phyloP scores from a whole-genome alignment of 2,888 invertebrate genomes.

The Tromatobia lineatoria region DNA sequence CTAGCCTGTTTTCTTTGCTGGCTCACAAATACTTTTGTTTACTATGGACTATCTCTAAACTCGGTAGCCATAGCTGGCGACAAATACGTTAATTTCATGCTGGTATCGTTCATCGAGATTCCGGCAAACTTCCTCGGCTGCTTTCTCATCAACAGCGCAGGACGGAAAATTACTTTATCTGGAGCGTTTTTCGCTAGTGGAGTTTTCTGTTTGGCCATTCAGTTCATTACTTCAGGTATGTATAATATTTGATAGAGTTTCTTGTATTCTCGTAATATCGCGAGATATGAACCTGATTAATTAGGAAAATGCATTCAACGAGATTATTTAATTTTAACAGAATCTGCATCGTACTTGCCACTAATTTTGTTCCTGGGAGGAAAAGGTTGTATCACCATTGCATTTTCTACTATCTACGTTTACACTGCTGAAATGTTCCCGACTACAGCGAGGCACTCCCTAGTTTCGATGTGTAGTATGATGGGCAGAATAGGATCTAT shows the following conservation, averaged over 20 bases:
- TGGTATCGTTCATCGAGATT: constrained; percentile 90
- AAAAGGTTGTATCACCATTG: constrained; percentile 89
- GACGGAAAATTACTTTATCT: constrained; percentile 87
- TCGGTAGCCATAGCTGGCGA: constrained; percentile 91
- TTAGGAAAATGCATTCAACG: background rate
- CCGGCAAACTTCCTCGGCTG: constrained; percentile 90
- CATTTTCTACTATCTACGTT: constrained; percentile 90
- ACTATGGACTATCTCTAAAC: constrained; percentile 93
- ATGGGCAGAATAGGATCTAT: constrained; percentile 90
- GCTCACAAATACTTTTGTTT: constrained; percentile 92
- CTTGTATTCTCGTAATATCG: constrained; percentile 69
- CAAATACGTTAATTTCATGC: constrained; percentile 92
- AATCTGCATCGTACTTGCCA: constrained; percentile 85
- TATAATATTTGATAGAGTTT: constrained; percentile 63
- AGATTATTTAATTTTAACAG: constrained; percentile 78
- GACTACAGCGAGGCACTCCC: constrained; percentile 89
- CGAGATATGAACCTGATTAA: background rate
- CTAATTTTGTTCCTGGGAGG: constrained; percentile 88
- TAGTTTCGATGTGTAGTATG: constrained; percentile 90
- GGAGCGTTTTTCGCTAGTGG: constrained; percentile 89
- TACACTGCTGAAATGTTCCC: constrained; percentile 91
- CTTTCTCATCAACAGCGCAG: constrained; percentile 87
- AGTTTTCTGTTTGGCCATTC: constrained; percentile 87
- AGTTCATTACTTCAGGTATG: constrained; percentile 87
- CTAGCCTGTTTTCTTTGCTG: constrained; percentile 92